Base-by-base conservation (phyloP, 53 echinoderm and acorn worm species). In the Echinometra lucunter region DNA sequence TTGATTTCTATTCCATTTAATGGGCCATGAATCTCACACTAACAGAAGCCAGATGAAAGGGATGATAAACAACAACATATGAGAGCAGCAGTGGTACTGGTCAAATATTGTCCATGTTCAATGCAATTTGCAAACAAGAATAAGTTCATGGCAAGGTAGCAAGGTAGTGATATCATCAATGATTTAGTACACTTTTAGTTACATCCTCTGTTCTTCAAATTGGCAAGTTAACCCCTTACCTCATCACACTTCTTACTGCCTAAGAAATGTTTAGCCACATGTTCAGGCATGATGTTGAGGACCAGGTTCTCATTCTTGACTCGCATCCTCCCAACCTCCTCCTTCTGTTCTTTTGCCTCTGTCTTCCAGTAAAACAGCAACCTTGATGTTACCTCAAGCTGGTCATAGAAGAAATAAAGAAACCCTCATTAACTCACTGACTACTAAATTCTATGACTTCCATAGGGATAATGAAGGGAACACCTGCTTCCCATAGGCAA, bases 271-370 rank as follows among this genome's bases (percentile, higher is more conserved):
- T 98, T 96, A 28, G 99, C 99, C 19, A 99, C 98, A 88, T 99
- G 99, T 27, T 96, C 97, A 42, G 99, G 99, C 99, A 98, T 97
- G 92, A 99, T 99, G 94, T 99, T 99, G 42, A 98, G 91, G 15
- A 98, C 97, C 35, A 99, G 96, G 17, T 94, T 89, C 67, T 99
- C 99, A 85, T 99, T 99, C 40, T 95, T 91, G 78, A 96, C 94
- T 74, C 98, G 92, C 63, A 99, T 37, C 88, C 94, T 95, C 40
- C 96, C 96, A 9, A 99, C 99, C 40, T 98, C 96, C 57, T 99
- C 97, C 66, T 99, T 99, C 66, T 98, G 96, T 45, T 95, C 95
- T 72, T 96, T 98, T 30, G 99, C 98, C 53, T 98, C 96, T 82
- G 95, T 91, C 91, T 97, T 98, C 95, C 96, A 98, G 91, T 94